Evolutionary conservation across 2,888 invertebrate genomes (phyloP), one percentile per base, ranked within the genome.

Genomic region (Epistrophella euchroma): DNA sequence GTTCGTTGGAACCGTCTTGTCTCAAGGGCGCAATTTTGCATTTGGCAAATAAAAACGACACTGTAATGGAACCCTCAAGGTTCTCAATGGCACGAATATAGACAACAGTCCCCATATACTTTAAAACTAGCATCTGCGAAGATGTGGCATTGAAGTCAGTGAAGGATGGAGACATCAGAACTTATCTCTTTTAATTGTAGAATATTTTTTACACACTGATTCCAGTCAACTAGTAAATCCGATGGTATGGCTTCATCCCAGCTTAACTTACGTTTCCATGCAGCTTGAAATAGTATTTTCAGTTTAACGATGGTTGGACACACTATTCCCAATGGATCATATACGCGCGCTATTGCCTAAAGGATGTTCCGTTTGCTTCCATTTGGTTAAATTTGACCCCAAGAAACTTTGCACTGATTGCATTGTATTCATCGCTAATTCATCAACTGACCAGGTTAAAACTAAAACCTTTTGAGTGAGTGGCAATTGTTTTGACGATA

Each of bases 61-160:
- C 2, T 0, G 15, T 55, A 5, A 25, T n/a, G 25, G 10, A 0
- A 52, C 58, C 58, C 28, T 15, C 17, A 25, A 11, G 2, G 15
- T n/a, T n/a, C n/a, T 58, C 45, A 17, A 17, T 40, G 13, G 17
- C 32, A 13, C 35, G 55, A 13, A 75, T 66, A 43, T 68, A 75
- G 1, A 45, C 66, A 7, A 66, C 56, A 1, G 66, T n/a, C 25
- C 17, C 76, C 76, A 22, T 58, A 68, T 2, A 50, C 76, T 55
- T 76, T 68, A 2, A 56, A 11, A 35, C 58, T 76, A 4, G 76
- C 76, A 50, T 76, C 76, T 9, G 76, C 66, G 15, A 68, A n/a
- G n/a, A n/a, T n/a, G n/a, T n/a, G n/a, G n/a, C n/a, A n/a, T n/a
- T n/a, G n/a, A n/a, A n/a, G n/a, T n/a, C n/a, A n/a, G n/a, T n/a